Base-by-base conservation (phyloP, 1,140 invertebrate species). In the Catajapyx aquilonaris region DNA sequence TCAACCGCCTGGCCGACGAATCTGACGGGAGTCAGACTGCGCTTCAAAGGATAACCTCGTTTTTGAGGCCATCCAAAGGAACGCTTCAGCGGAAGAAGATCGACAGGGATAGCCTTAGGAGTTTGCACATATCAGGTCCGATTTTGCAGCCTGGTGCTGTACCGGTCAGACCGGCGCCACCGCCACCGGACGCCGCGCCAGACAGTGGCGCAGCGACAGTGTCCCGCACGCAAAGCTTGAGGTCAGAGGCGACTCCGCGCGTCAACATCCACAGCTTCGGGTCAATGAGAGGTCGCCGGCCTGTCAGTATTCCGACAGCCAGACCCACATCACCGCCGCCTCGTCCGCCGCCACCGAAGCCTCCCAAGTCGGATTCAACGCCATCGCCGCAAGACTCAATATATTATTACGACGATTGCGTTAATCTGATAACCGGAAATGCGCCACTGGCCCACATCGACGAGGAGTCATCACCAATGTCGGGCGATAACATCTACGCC, bases 401-500 rank as follows among this genome's bases (percentile, higher is more conserved):
- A 5, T 55, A 64, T 37, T 49, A 54, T 28, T 83, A 81, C 47
- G 78, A 81, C 35, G 77, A 81, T 46, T 81, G 77, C 46, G 68
- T 80, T 40, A 76, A 74, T 41, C 46, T 67, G 4, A 64, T 75
- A 43, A 53, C 60, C 20, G 44, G 9, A n/a, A 56, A 59, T 22
- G 57, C 63, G 0, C 60, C 66, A 0, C 46, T 75, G 31, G 65
- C 65, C 0, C 66, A 71, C 40, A 72, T 75, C 20, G 62, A 64
- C 20, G 70, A 75, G 43, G 68, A 71, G 44, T 51, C 45, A 31
- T 71, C 69, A 10, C 56, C 59, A 0, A 55, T 56, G 2, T 15
- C 32, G 16, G 55, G 44, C 19, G 81, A 85, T 44, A 83, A 83
- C 48, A 85, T 86, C 41, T 85, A 86, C 48, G 79, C 80, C 1